Evolutionary conservation across 1,140 invertebrate species (phyloP), one percentile per base, ranked within the genome.

Genomic region (Neotoxoptera formosana): DNA sequence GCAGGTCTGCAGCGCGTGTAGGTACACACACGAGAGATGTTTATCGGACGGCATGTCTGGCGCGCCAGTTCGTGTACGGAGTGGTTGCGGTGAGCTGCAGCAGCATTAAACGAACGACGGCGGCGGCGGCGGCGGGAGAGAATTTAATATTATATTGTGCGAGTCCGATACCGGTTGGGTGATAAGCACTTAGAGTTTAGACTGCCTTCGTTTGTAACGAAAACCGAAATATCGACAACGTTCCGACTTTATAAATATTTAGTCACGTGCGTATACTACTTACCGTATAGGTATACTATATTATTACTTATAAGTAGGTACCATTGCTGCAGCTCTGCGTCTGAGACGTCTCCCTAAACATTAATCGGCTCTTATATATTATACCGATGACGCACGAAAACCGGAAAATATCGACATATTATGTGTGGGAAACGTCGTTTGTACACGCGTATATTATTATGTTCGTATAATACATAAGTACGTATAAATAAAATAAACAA

Each of bases 31-130:
- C 34, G 47, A 30, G 36, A 91, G 90, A 91, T 93, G 48, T 86
- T 93, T 93, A 93, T 93, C 91, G 48, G 60, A 51, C 47, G 14
- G 81, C 48, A 84, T 45, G 91, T 93, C 91, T 93, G 91, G 91
- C 81, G 45, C 81, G 41, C 41, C 41, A n/a, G 51, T 93, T 93
- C 53, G 47, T 84, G n/a, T 92, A 34, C 89, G 36, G 36, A 45
- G 53, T 17, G 88, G 88, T 90, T 53, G n/a, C 4, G 14, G 23
- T 53, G 34, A 41, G 17, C 20, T 41, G 17, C 20, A 41, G 17
- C 20, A 2, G 17, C 20, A 88, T 20, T 7, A 17, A 81, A 34
- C 30, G 14, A 14, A 67, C 56, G 41, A 30, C 20, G 45, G 2
- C 60, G 30, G 41, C 23, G 45, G n/a, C n/a, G n/a, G n/a, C n/a